phyloP scores from a whole-genome alignment of 2,113 vertebrate genomes.

The Platysternon megacephalum region DNA sequence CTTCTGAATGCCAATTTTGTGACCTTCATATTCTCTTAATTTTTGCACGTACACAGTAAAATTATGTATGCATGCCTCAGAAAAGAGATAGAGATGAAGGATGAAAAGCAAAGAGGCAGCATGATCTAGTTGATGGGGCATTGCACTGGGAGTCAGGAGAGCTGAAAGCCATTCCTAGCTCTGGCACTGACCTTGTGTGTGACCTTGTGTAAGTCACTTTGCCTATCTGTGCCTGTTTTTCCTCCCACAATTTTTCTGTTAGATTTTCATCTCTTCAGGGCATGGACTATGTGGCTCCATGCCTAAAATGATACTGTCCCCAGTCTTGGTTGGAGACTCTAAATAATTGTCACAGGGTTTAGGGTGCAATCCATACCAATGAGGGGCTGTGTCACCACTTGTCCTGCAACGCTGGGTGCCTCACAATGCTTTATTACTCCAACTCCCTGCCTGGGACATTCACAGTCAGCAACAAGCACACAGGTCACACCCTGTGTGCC shows the following conservation, averaged over 20 bases:
- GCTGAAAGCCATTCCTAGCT: conserved; percentile 33
- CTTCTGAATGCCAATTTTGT: background rate
- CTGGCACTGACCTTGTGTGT: conserved; percentile 28
- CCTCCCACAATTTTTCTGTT: conserved; percentile 42
- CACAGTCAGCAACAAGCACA: background rate
- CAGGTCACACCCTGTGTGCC: background rate
- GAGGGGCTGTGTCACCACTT: background rate
- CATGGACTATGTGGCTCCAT: conserved; percentile 31
- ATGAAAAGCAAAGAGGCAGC: conserved; percentile 26
- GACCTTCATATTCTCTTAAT: background rate
- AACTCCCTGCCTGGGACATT: background rate
- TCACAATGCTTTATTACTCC: background rate
- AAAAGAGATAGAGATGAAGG: conserved; percentile 20
- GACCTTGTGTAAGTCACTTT: conserved; percentile 29
- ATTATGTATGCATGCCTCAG: background rate
- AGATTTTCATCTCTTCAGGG: conserved; percentile 48
- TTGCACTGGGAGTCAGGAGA: conserved; percentile 35
- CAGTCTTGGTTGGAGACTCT: background rate
- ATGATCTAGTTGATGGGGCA: conserved; percentile 40
- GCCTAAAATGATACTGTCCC: conserved; percentile 10
- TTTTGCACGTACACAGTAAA: background rate
- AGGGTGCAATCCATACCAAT: background rate
- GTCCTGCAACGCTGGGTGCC: background rate
- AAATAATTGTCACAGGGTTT: background rate
- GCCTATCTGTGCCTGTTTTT: conserved; percentile 42